Percentiles rank a stretch among this genome's conserved stretches.
Evolutionary conservation across 2,113 vertebrate species (phyloP).

Genomic region (Pheucticus melanocephalus): DNA sequence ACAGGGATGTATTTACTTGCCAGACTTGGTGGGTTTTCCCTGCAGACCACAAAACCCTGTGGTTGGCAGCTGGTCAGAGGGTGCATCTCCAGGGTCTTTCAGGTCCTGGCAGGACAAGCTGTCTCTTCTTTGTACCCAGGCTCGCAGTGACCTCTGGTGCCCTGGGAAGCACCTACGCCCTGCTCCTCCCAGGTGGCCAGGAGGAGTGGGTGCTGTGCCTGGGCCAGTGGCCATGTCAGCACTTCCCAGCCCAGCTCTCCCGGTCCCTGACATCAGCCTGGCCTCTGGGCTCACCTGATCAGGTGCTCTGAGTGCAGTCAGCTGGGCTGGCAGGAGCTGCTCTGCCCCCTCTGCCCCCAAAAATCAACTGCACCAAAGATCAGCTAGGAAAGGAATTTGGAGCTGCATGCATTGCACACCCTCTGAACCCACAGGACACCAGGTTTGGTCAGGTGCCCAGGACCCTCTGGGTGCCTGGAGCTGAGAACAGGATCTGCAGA

Average conservation of each 20-base stretch:
- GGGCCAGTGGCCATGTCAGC: background rate
- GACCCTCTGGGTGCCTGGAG: background rate
- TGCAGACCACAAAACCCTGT: background rate
- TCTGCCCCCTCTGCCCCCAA: fast-evolving
- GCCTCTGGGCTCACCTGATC: background rate
- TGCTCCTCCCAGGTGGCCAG: fast-evolving
- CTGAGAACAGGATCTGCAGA: background rate
- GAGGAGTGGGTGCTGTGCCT: background rate
- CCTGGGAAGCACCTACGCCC: fast-evolving
- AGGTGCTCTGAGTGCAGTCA: background rate
- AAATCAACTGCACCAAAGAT: fast-evolving
- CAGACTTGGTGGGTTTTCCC: background rate
- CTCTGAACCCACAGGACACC: background rate
- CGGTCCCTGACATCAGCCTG: background rate
- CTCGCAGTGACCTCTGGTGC: fast-evolving
- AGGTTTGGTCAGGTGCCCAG: fast-evolving
- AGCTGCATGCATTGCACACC: background rate
- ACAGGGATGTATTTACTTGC: background rate
- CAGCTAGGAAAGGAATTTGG: fast-evolving
- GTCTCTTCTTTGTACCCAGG: background rate
- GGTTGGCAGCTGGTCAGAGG: fast-evolving
- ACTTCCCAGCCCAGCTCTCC: background rate
- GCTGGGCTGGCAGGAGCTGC: background rate
- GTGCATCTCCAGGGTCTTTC: background rate
- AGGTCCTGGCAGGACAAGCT: fast-evolving